A percentile compares a stretch with the other conserved stretches of the same genome.
phyloP scores from a whole-genome alignment of 2,113 vertebrate genomes.

The Hyperopisus bebe region DNA sequence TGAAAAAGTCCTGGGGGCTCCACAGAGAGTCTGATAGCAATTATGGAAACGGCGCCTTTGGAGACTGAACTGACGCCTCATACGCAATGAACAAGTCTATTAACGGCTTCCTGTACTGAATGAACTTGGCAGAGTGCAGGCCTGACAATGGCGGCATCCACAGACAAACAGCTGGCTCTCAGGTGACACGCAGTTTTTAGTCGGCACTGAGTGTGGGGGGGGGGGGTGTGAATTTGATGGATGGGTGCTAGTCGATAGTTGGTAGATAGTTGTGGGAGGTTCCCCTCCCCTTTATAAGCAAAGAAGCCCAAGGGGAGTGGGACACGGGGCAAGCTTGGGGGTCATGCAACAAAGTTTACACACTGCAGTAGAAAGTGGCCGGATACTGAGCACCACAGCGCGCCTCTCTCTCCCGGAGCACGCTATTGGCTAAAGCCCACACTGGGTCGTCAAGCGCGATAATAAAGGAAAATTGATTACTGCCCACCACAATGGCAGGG shows the following conservation, averaged over 20 bases:
- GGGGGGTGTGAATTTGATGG: neutral
- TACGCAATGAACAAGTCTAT: neutral
- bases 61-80: neutral
- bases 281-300: neutral
- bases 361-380: neutral
- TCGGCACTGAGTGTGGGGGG: neutral
- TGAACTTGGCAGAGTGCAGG: neutral
- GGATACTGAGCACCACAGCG: neutral
- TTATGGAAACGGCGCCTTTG: neutral
- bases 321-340: neutral
- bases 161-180: neutral
- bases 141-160: neutral
- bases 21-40: constrained; percentile 5
- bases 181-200: neutral
- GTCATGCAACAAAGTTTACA: neutral
- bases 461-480: constrained; percentile 22
- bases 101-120: neutral
- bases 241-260: neutral
- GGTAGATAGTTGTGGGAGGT: neutral
- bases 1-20: neutral
- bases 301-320: neutral
- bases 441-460: constrained; percentile 23
- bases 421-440: neutral
- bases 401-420: neutral
- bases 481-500: constrained; percentile 22